Evolutionary conservation across 2,888 invertebrate genomes (phyloP), one percentile per base, ranked within the genome.

Genomic region (Sinhomidia bicolor): DNA sequence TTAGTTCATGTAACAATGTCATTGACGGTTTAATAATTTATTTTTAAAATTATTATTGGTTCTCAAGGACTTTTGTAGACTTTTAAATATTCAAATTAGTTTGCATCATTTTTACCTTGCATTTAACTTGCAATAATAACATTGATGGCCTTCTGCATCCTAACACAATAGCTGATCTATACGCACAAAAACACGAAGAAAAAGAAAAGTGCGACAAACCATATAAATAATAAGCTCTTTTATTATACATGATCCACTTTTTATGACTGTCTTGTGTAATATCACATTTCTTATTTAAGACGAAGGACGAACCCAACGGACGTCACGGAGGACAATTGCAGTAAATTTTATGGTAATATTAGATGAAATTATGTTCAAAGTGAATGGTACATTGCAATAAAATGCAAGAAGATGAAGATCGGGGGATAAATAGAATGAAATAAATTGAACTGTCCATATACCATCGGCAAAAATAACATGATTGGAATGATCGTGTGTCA

Each of bases 181-280:
- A n/a, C n/a, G n/a, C n/a, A n/a, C n/a, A n/a, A 12, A 12, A 5
- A 47, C 47, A 47, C 47, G 12, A 47, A 12, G 6, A 9, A 47
- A 12, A 2, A 7, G 2, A 47, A 12, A 47, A 12, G 2, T n/a
- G 51, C 14, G 51, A 6, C n/a, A n/a, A 4, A 10, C 2, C n/a
- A 10, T 17, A 51, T 17, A 51, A n/a, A 17, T 12, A 17, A 51
- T 51, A 17, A 17, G n/a, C 51, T 51, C 4, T 51, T 51, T 51
- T 14, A 51, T 51, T 9, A 17, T 17, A 51, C n/a, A 51, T 5
- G 6, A 51, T n/a, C 51, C 41, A 9, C 26, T 26, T 60, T 83
- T 83, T 83, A 83, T 47, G 83, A 71, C 54, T 71, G 71, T 54
- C 83, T 83, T 83, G 71, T 71, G 71, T 71, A 83, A 71, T 71